Conservation (phyloP, 2,113 vertebrate species). For the Pao palembangensis region DNA sequence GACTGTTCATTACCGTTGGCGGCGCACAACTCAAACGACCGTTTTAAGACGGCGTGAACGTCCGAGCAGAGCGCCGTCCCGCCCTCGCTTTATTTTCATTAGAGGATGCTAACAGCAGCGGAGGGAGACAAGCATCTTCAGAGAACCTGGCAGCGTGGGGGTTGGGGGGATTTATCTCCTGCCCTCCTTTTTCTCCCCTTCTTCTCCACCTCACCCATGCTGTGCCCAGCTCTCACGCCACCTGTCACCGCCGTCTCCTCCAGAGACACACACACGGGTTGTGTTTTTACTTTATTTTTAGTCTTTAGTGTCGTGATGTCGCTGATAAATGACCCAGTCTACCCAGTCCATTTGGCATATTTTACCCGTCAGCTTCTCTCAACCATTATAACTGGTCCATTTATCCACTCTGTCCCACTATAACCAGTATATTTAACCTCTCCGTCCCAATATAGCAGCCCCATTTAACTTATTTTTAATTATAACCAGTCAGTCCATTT, state of each 20-base stretch:
- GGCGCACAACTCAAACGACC: constrained; percentile 50
- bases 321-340: no score
- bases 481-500: no score
- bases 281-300: neutral
- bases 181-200: constrained; percentile 26
- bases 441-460: no score
- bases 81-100: constrained; percentile 10
- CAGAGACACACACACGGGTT: neutral
- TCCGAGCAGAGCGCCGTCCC: neutral
- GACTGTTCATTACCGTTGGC: constrained; percentile 63
- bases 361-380: no score
- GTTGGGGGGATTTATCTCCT: constrained; percentile 35
- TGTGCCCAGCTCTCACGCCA: constrained; percentile 47
- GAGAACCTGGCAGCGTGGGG: no score
- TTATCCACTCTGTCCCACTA: no score
- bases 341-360: no score
- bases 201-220: constrained; percentile 49
- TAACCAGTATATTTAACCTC: no score
- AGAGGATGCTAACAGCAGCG: constrained; percentile 46
- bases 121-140: constrained; percentile 28
- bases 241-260: constrained; percentile 48
- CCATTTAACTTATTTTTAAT: no score
- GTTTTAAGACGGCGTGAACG: no score
- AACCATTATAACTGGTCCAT: no score
- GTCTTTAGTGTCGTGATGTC: no score